Evolutionary conservation across 2,113 vertebrate species (phyloP).

Genomic region (Proterorhinus semilunaris): DNA sequence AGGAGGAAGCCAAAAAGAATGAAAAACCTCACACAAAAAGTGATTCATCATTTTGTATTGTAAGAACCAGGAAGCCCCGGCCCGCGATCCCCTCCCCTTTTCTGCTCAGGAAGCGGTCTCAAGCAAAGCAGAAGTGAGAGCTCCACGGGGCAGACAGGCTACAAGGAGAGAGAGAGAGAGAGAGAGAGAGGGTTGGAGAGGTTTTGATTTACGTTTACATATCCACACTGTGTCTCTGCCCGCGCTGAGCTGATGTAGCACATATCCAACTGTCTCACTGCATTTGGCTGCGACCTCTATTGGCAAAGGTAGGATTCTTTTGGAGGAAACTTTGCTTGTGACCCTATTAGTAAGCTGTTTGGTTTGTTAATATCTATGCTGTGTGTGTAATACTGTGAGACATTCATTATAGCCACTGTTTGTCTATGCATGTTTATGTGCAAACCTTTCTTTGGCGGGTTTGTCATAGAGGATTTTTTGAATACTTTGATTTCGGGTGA

Average conservation of each 20-base stretch:
- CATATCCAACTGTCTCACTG: constrained; percentile 24
- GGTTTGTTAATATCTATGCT: neutral
- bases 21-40: neutral
- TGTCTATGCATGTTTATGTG: neutral
- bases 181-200: constrained; percentile 33
- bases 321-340: neutral
- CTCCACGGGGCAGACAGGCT: constrained; percentile 23
- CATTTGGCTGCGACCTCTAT: constrained; percentile 29
- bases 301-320: neutral
- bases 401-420: neutral
- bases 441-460: too few species aligned
- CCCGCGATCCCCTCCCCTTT: constrained; percentile 37
- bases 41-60: constrained; percentile 30
- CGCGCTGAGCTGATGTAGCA: constrained; percentile 44
- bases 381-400: neutral
- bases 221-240: constrained; percentile 38
- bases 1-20: neutral
- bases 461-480: too few species aligned
- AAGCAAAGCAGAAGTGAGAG: constrained; percentile 67
- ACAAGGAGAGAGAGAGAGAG: constrained; percentile 17
- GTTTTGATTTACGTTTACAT: constrained; percentile 49
- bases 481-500: neutral
- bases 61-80: constrained; percentile 39
- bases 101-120: constrained; percentile 61
- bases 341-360: neutral